Evolutionary conservation across 2,888 invertebrate species (phyloP).

Genomic region (Agriotes lineatus): DNA sequence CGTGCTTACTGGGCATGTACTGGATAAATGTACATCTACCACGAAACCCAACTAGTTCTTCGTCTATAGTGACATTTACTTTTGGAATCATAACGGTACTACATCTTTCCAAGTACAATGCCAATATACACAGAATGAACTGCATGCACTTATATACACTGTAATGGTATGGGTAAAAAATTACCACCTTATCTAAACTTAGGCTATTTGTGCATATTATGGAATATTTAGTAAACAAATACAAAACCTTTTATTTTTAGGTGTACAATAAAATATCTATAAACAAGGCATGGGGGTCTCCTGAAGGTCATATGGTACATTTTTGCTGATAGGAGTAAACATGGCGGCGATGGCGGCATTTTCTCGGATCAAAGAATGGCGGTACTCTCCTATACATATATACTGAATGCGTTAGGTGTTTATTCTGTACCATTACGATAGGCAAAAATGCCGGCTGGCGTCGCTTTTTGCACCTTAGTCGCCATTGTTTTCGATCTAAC

Average conservation of each 20-base stretch:
- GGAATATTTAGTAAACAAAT: not conserved
- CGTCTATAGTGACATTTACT: not conserved
- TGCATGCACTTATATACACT: not conserved
- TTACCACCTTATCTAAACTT: not conserved
- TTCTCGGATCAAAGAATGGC: no score
- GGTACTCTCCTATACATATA: no score
- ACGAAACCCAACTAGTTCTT: not conserved
- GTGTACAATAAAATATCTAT: not conserved
- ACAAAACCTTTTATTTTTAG: not conserved
- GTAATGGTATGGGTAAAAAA: not conserved
- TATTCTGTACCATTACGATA: no score
- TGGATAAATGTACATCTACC: not conserved
- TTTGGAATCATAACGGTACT: not conserved
- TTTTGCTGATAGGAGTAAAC: no score
- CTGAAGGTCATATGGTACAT: no score
- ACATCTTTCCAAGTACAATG: not conserved
- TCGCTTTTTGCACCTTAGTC: no score
- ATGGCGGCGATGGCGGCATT: no score
- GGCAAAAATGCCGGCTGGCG: no score
- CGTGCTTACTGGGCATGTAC: conserved; percentile 42
- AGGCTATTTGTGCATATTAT: not conserved
- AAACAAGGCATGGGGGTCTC: not conserved
- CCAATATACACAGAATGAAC: not conserved
- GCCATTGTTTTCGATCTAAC: no score
- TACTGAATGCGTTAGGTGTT: no score